These are phyloP conservation scores for Heliconius nattereri DNA, from an alignment of 1,140 invertebrate genomes.

Conservation along the genomic window DNA sequence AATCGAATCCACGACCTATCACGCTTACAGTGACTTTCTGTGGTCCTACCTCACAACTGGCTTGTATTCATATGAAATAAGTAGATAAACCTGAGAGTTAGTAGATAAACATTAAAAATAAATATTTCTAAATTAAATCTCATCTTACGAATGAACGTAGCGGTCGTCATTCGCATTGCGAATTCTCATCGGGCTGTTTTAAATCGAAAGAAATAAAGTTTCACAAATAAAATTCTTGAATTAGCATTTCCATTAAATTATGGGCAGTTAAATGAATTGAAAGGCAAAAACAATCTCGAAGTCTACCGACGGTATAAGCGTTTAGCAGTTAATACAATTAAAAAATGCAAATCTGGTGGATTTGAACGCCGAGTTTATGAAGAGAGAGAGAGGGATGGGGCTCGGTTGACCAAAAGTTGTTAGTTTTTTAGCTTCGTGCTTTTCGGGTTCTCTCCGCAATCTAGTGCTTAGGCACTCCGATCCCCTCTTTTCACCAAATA, in stretches of 20 bases:
- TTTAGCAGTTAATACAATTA: constrained; percentile 51
- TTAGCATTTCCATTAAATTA: constrained; percentile 44
- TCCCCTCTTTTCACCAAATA: no score
- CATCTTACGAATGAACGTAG: background rate
- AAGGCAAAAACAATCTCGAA: constrained; percentile 46
- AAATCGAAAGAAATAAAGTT: constrained; percentile 41
- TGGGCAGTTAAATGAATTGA: constrained; percentile 49
- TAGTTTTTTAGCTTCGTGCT: background rate
- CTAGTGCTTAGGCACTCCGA: no score
- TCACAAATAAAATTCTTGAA: constrained; percentile 41
- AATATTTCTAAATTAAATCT: background rate
- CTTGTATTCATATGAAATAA: no score
- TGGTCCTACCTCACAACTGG: no score
- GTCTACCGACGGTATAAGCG: constrained; percentile 34
- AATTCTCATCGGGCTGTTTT: constrained; percentile 32
- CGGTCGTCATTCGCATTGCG: background rate
- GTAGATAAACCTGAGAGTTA: no score
- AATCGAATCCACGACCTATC: no score
- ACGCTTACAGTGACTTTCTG: no score
- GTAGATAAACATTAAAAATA: background rate
- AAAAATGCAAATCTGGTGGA: constrained; percentile 43
- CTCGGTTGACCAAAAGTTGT: constrained; percentile 52
- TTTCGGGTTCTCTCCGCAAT: no score
- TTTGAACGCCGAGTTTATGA: constrained; percentile 32
- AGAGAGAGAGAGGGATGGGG: constrained; percentile 24